Base-by-base conservation (phyloP, 1,140 invertebrate species). In the Drosophila kohkoa region DNA sequence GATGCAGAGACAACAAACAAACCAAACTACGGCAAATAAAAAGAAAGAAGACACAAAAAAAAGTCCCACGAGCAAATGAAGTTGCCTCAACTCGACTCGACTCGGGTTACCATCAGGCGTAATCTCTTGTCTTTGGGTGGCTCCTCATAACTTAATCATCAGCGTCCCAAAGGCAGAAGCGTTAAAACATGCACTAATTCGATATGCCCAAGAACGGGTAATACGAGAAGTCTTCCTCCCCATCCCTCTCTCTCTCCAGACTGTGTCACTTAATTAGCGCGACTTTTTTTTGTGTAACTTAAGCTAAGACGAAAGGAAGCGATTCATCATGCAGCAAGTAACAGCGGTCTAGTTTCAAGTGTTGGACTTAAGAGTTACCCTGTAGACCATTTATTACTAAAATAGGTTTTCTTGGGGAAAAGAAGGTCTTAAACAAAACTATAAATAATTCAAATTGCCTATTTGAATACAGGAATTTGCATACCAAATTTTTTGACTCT, bases 31-130 rank as follows among this genome's bases (percentile, higher is more conserved):
- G 10, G 35, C 35, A 38, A 38, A 38, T 38, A 32, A 60, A 59
- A 30, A 60, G 20, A 25, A 25, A 25, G 20, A 25, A 25, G 20
- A 25, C 3, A 60, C 3, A 59, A 45, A 13, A 80, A 41, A 71
- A 74, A 78, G 58, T 87, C 83, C 70, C 83, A 87, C 83, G 83
- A 87, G 73, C 88, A 71, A 83, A 82, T 87, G 88, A 87, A 82
- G 83, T 79, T 60, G 68, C 77, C 73, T 79, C 73, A 72, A 65
- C 77, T 79, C 74, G 49, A 66, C 77, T 77, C 77, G 58, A 38
- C 65, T 86, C 82, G 48, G 75, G 82, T 85, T 82, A 76, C 83
- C 76, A 75, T 25, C 41, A 30, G 32, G 11, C 35, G 15, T 41
- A 55, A 51, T 45, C 82, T 45, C 82, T 81, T 63, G 15, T 46